These are phyloP conservation scores for Chunga burmeisteri DNA, from an alignment of 2,113 vertebrate genomes.

Conservation along the genomic window DNA sequence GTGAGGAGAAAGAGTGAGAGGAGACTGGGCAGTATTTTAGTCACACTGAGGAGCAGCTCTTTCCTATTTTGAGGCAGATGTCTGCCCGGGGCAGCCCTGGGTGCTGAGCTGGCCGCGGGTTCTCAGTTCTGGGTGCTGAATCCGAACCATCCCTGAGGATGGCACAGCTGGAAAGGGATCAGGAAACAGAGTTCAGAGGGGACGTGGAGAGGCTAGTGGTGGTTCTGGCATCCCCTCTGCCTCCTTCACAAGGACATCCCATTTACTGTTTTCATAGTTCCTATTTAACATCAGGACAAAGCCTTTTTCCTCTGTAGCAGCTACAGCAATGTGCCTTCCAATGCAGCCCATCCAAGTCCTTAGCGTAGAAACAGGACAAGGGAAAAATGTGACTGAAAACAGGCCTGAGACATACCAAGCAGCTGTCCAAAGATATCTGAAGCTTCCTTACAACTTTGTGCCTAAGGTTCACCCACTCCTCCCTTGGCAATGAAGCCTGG, in stretches of 20 bases:
- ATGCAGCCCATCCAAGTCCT: neutral
- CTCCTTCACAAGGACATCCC: neutral
- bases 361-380: neutral
- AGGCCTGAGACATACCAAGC: neutral
- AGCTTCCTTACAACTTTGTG: neutral
- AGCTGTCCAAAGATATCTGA: neutral
- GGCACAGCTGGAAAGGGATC: neutral
- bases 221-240: neutral
- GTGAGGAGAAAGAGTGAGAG: neutral
- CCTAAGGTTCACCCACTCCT: neutral
- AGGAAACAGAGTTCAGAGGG: neutral
- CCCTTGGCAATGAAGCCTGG: neutral
- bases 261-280: neutral
- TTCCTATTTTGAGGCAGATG: neutral
- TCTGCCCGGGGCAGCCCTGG: neutral
- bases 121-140: neutral
- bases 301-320: neutral
- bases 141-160: neutral
- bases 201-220: rapidly evolving
- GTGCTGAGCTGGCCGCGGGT: neutral
- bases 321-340: neutral
- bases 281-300: neutral
- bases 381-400: neutral
- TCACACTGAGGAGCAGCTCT: neutral
- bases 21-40: neutral